These are phyloP conservation scores for Rotaria macrura DNA, from an alignment of 2,888 invertebrate genomes.

Conservation along the genomic window DNA sequence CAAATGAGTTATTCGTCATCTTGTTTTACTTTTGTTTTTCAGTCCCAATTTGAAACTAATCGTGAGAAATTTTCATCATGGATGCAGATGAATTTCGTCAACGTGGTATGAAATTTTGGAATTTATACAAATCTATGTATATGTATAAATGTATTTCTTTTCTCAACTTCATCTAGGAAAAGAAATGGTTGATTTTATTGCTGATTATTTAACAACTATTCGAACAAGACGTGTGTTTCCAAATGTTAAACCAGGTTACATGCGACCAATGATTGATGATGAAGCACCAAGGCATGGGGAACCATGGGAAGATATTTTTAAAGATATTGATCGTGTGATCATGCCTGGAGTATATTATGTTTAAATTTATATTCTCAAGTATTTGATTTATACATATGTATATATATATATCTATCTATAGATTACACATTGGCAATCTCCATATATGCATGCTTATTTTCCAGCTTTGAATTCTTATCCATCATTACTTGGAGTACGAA, in stretches of 20 bases:
- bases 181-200: constrained; percentile 75
- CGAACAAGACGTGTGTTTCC: constrained; percentile 66
- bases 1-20: background rate
- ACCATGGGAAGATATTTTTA: constrained; percentile 72
- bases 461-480: constrained; percentile 86
- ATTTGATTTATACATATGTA: background rate
- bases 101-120: background rate
- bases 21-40: background rate
- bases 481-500: constrained; percentile 67
- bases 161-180: constrained; percentile 55
- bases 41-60: too few relatives aligned
- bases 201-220: constrained; percentile 75
- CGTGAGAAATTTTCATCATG: background rate
- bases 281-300: constrained; percentile 72
- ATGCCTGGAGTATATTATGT: constrained; percentile 88
- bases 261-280: constrained; percentile 70
- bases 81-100: background rate
- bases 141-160: too few relatives aligned
- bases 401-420: constrained; percentile 39
- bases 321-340: constrained; percentile 73
- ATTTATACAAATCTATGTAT: background rate
- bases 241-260: constrained; percentile 74
- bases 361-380: too few relatives aligned
- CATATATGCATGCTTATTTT: constrained; percentile 95
- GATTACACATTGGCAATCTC: constrained; percentile 87